phyloP scores from a whole-genome alignment of 2,797 vertebrate species.

The Salmo trutta region DNA sequence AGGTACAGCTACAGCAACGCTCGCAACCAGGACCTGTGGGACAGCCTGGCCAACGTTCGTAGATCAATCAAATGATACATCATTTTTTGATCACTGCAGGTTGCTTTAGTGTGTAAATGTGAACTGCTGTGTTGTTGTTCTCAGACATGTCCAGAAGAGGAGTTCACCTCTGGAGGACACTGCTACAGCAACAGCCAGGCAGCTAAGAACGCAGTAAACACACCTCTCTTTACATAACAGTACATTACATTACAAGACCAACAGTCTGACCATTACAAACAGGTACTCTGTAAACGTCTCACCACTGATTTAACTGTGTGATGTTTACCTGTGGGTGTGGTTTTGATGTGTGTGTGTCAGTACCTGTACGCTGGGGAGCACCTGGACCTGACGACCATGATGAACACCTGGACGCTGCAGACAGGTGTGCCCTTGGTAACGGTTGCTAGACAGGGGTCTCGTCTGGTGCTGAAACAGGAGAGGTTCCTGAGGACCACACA shows the following conservation, averaged over 20 bases:
- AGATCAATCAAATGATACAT: background rate
- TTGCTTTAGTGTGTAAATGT: background rate
- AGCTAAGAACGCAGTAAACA: constrained; percentile 75
- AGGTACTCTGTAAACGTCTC: background rate
- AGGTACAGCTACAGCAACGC: constrained; percentile 79
- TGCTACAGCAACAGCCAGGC: constrained; percentile 76
- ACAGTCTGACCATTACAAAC: background rate
- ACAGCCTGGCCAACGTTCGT: constrained; percentile 74
- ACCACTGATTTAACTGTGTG: background rate
- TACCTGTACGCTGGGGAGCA: constrained; percentile 73
- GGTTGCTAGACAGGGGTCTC: constrained; percentile 61
- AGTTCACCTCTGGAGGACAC: constrained; percentile 75
- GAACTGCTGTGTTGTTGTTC: constrained; percentile 10
- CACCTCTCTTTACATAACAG: background rate
- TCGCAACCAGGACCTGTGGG: constrained; percentile 81
- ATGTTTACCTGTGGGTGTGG: background rate
- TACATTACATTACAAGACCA: background rate
- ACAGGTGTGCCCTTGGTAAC: constrained; percentile 77
- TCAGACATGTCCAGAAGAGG: constrained; percentile 80
- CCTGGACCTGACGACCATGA: constrained; percentile 76
- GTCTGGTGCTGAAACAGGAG: constrained; percentile 69
- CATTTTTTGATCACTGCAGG: background rate
- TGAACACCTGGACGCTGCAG: constrained; percentile 80
- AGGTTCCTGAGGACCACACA: constrained; percentile 73
- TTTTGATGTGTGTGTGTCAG: constrained; percentile 49